Evolutionary conservation across 1,140 invertebrate genomes (phyloP).

Genomic region (Neoseiulus cucumeris): DNA sequence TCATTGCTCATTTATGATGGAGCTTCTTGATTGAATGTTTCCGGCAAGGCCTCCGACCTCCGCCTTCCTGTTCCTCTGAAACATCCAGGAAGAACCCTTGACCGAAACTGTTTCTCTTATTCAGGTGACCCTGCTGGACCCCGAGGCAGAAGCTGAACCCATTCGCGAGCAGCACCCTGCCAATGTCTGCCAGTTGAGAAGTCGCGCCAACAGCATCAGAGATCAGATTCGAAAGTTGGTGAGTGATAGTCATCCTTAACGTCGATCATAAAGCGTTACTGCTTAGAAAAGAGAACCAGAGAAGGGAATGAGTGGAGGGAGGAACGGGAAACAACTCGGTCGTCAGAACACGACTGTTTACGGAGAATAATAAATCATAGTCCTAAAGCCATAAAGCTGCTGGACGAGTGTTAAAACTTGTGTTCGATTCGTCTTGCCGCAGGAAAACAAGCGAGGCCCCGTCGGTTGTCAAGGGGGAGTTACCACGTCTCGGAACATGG

Average conservation of each 20-base stretch:
- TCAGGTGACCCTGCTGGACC: constrained; percentile 5
- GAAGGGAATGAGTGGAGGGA: neutral
- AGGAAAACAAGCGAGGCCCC: constrained; percentile 7
- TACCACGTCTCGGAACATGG: constrained; percentile 36
- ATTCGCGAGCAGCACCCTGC: constrained; percentile 5
- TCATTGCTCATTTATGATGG: too few relatives aligned
- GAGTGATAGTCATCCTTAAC: neutral
- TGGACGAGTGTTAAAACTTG: too few relatives aligned
- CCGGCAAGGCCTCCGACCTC: too few relatives aligned
- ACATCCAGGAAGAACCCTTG: too few relatives aligned
- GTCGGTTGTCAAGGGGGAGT: constrained; percentile 8
- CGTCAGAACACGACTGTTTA: neutral
- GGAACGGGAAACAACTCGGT: neutral
- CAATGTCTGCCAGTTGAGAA: neutral
- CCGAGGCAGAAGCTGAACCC: neutral
- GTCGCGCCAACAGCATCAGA: neutral
- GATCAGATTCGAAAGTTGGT: constrained; percentile 9
- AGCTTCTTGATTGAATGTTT: too few relatives aligned
- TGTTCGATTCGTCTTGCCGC: too few relatives aligned
- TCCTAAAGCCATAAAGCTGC: too few relatives aligned
- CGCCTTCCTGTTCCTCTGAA: too few relatives aligned
- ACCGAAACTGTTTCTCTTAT: too few relatives aligned
- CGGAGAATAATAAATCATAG: neutral
- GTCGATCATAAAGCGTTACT: neutral
- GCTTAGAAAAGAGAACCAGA: neutral